phyloP scores from a whole-genome alignment of 1,140 invertebrate species.

The Ridgeia piscesae region DNA sequence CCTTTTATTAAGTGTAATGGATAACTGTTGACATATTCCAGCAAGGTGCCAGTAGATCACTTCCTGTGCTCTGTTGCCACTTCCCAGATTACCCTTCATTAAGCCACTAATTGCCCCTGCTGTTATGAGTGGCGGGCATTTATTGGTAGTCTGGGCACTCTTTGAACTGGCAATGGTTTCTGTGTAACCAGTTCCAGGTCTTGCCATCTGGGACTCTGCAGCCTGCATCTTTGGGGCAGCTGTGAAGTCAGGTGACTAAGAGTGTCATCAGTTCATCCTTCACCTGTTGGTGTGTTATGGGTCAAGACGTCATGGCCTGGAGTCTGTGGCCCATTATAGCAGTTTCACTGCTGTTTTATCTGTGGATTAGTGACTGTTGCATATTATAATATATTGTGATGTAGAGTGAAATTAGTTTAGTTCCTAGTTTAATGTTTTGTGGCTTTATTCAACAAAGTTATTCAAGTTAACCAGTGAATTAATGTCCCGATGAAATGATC shows the following conservation, averaged over 20 bases:
- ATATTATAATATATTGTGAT: background rate
- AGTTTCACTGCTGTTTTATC: background rate
- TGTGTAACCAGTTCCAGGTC: background rate
- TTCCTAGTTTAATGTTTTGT: background rate
- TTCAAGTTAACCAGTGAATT: background rate
- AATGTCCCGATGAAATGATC: background rate
- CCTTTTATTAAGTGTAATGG: background rate
- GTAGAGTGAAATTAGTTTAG: background rate
- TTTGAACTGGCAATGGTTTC: background rate
- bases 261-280: background rate
- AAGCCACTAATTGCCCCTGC: background rate
- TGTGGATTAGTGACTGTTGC: background rate
- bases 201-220: background rate
- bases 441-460: background rate
- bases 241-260: background rate
- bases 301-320: background rate
- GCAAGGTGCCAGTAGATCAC: background rate
- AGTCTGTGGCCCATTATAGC: background rate
- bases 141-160: background rate
- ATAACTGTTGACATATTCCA: background rate
- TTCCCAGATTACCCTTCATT: background rate
- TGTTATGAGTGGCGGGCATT: background rate
- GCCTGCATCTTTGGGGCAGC: background rate
- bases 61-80: background rate
- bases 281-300: background rate